These are phyloP conservation scores for Doris montereyensis DNA, from an alignment of 2,888 invertebrate genomes.

Conservation along the genomic window DNA sequence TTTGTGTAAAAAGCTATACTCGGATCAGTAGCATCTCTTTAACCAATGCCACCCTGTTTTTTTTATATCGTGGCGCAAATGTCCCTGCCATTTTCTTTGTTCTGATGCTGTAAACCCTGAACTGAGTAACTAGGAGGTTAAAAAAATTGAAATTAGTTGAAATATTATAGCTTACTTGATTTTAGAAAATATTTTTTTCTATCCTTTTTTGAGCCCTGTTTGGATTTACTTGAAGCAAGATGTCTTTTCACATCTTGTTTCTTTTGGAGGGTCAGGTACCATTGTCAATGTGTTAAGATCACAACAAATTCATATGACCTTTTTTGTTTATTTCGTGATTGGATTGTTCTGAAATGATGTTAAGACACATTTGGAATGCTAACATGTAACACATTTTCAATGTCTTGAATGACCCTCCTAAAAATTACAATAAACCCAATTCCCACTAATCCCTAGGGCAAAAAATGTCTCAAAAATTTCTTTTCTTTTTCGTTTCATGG, in stretches of 20 bases:
- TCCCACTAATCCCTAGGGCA: slow-evolving; percentile 40
- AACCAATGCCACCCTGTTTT: too few relatives aligned
- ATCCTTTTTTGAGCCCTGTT: slow-evolving; percentile 37
- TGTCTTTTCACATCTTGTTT: slow-evolving; percentile 2
- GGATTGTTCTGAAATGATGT: background rate
- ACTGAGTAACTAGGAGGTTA: too few relatives aligned
- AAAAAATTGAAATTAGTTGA: too few relatives aligned
- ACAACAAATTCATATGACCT: too few relatives aligned
- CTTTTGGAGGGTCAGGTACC: slow-evolving; percentile 24
- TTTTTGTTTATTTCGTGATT: too few relatives aligned
- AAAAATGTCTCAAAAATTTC: slow-evolving; percentile 47
- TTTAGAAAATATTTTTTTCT: too few relatives aligned
- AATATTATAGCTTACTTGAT: too few relatives aligned
- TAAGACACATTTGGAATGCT: background rate
- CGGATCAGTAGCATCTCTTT: too few relatives aligned
- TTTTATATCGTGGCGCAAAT: too few relatives aligned
- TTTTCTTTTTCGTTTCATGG: slow-evolving; percentile 54
- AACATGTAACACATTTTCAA: slow-evolving; percentile 27
- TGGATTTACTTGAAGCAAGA: slow-evolving; percentile 31
- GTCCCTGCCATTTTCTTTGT: too few relatives aligned
- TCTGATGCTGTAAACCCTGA: too few relatives aligned
- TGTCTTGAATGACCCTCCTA: background rate
- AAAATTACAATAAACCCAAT: background rate
- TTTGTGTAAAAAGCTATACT: too few relatives aligned
- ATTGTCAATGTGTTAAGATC: slow-evolving; percentile 39